Conservation (phyloP, 2,797 vertebrate species). For the Chaetophractus vellerosus region DNA sequence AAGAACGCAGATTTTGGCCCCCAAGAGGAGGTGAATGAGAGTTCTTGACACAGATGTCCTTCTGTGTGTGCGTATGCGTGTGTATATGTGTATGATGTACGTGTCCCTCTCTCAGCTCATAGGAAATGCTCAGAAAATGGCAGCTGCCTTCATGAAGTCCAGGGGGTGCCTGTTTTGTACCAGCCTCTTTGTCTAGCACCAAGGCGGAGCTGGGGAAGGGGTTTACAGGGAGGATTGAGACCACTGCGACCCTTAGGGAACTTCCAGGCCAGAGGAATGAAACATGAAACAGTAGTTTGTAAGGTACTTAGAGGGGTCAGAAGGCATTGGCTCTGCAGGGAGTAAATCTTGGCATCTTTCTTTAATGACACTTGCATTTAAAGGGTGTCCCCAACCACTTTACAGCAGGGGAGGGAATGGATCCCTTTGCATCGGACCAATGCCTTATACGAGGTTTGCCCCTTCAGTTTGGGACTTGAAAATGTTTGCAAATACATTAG, state of each 20-base stretch:
- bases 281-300: not conserved
- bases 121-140: not conserved
- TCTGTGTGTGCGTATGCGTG: not conserved
- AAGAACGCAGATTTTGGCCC: not conserved
- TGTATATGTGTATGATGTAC: not conserved
- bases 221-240: not conserved
- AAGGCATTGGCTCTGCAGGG: not conserved
- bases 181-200: not conserved
- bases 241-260: not conserved
- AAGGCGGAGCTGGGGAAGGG: not conserved
- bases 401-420: not conserved
- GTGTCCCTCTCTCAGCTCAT: too few species aligned
- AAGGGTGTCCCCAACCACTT: not conserved
- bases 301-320: not conserved
- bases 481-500: conserved; percentile 63
- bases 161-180: not conserved
- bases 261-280: not conserved
- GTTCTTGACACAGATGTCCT: not conserved
- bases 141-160: not conserved
- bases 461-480: conserved; percentile 23
- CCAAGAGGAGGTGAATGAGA: not conserved
- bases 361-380: not conserved
- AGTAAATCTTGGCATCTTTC: not conserved
- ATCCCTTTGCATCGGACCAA: not conserved
- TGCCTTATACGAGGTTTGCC: not conserved